Base-by-base conservation (phyloP, 2,113 vertebrate species). In the Ailurus styani region DNA sequence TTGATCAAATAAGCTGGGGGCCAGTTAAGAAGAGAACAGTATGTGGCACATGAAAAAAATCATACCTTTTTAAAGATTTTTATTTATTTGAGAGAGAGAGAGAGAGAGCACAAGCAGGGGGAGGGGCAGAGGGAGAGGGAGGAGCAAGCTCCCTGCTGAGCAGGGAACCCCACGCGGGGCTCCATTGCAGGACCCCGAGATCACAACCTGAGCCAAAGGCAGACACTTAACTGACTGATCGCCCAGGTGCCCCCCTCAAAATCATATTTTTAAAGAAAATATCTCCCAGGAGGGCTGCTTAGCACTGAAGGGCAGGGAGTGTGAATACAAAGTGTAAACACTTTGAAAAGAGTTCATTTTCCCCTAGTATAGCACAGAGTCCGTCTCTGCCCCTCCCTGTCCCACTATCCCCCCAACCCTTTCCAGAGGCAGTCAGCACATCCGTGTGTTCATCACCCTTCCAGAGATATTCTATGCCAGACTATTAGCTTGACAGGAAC, bases 401-500 rank as follows among this genome's bases (percentile, higher is more conserved):
- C 12, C 5, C 40, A n/a, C n/a, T 62, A 37, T 13, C 50, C 21
- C 42, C 5, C 9, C 52, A 11, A 0, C 6, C 6, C 72, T 68
- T 23, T 55, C 34, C 6, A 25, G 70, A 90, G n/a, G 54, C 23
- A 7, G 2, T 23, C 13, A 0, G 0, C 1, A 0, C 2, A 1
- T 27, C 42, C 70, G 7, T 0, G 2, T 50, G 55, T 75, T 42
- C 40, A 4, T 37, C 1, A 0, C n/a, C 34, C 37, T 55, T 57
- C 64, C 27, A 0, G 21, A 23, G 75, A 6, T 4, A 27, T 21
- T 87, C 57, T 21, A 13, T 8, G 40, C 57, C 13, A 42, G 75
- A 37, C 14, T 64, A 13, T 29, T 15, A 27, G 57, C 17, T 47
- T 1, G 23, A 50, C 29, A 55, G 84, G 66, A 50, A 6, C 2